Percentiles rank a stretch among this genome's conserved stretches.
Evolutionary conservation across 2,797 vertebrate genomes (phyloP).

Genomic region (Lepilemur ruficaudatus): DNA sequence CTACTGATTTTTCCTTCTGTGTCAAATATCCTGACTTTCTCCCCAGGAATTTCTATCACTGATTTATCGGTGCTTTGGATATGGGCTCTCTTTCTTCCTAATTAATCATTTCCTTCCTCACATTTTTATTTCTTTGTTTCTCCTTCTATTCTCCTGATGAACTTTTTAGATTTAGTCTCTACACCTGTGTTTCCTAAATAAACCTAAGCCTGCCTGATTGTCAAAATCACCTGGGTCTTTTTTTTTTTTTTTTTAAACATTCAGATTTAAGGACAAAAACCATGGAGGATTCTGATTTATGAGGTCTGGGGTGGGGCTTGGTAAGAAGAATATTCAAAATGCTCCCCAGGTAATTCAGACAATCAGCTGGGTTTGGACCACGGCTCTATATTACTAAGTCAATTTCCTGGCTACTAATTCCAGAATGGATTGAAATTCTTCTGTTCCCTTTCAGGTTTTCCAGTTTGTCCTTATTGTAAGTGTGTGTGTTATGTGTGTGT

Average conservation of each 20-base stretch:
- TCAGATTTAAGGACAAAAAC: not conserved
- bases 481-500: not conserved
- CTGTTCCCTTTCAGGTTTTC: not conserved
- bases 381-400: not conserved
- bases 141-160: not conserved
- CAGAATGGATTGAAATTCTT: not conserved
- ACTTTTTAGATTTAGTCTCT: not conserved
- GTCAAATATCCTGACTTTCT: not conserved
- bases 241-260: not conserved
- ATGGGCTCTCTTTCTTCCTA: not conserved
- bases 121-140: not conserved
- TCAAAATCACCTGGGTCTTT: not conserved
- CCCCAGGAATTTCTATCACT: not conserved
- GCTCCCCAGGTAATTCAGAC: not conserved
- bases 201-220: not conserved
- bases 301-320: not conserved
- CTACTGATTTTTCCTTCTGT: constrained; percentile 5
- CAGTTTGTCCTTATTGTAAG: not conserved
- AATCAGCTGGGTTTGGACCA: not conserved
- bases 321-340: not conserved
- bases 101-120: not conserved
- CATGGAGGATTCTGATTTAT: not conserved
- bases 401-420: not conserved
- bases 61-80: not conserved
- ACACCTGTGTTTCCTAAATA: not conserved